Base-by-base conservation (phyloP, 1,140 invertebrate species). In the Oscheius sp. region DNA sequence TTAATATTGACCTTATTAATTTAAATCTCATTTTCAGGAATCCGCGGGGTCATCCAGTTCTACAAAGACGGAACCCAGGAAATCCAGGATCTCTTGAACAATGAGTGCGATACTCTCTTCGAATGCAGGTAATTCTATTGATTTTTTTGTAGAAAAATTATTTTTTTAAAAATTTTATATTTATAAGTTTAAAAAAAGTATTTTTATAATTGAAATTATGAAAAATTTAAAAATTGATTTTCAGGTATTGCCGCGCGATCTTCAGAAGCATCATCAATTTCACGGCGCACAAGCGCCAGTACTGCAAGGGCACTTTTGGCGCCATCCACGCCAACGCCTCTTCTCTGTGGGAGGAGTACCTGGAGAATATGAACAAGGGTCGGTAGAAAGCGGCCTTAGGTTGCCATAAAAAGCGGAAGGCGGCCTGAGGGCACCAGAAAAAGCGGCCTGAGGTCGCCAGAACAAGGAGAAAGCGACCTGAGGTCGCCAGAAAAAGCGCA, bases 191-290 rank as follows among this genome's bases (percentile, higher is more conserved):
- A n/a, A n/a, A n/a, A n/a, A n/a, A n/a, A n/a, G n/a, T n/a, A n/a
- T n/a, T n/a, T n/a, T n/a, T n/a, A n/a, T n/a, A n/a, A n/a, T n/a
- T n/a, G n/a, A n/a, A n/a, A n/a, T n/a, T n/a, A n/a, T n/a, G n/a
- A n/a, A 42, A 42, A 10, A 10, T 10, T 42, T 10, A 42, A 10
- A n/a, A 42, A 7, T 3, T 32, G 2, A 10, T 62, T 10, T 32
- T 4, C 31, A 62, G 59, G 31, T 38, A 45, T 38, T 65, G 63
- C 23, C 63, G 63, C 15, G 29, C 20, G n/a, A 65, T 65, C n/a
- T 65, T 65, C 36, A 32, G 63, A 13, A 38, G 32, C 26, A 18
- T 38, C 2, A 34, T 38, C 63, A 65, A 65, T 28, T 42, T 65
- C 32, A 42, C 36, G 7, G 20, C 63, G 3, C 63, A 65, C 63